Percentiles rank a stretch among this genome's conserved stretches.
Evolutionary conservation across 2,113 vertebrate species (phyloP).

Genomic region (Thermophis baileyi): DNA sequence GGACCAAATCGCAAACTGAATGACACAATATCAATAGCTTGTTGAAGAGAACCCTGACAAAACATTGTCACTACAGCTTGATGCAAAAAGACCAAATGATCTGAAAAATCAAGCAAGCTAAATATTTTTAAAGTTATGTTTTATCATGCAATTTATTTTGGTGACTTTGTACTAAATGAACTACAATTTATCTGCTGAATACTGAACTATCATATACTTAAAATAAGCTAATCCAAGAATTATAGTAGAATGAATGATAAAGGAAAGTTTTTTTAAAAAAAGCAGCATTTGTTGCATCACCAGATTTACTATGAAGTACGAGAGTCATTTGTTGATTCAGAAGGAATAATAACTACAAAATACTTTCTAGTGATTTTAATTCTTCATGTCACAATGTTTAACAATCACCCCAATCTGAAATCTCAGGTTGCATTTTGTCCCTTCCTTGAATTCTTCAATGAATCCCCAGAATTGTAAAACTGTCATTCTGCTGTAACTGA

Average conservation of each 20-base stretch:
- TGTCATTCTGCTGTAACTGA: background rate
- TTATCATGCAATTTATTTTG: background rate
- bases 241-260: background rate
- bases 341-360: background rate
- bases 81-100: background rate
- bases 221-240: background rate
- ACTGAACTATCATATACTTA: background rate
- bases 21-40: background rate
- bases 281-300: background rate
- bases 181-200: background rate
- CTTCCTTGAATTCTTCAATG: background rate
- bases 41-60: background rate
- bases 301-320: background rate
- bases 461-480: background rate
- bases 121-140: background rate
- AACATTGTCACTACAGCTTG: background rate
- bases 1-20: background rate
- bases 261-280: background rate
- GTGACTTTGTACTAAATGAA: background rate
- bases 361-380: background rate
- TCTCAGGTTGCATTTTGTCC: background rate
- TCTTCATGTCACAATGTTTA: background rate
- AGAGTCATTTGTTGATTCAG: too few relatives aligned
- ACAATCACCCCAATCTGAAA: background rate
- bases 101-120: background rate